These are phyloP conservation scores for Drosophila lacicola DNA, from an alignment of 2,888 invertebrate species.

Conservation along the genomic window DNA sequence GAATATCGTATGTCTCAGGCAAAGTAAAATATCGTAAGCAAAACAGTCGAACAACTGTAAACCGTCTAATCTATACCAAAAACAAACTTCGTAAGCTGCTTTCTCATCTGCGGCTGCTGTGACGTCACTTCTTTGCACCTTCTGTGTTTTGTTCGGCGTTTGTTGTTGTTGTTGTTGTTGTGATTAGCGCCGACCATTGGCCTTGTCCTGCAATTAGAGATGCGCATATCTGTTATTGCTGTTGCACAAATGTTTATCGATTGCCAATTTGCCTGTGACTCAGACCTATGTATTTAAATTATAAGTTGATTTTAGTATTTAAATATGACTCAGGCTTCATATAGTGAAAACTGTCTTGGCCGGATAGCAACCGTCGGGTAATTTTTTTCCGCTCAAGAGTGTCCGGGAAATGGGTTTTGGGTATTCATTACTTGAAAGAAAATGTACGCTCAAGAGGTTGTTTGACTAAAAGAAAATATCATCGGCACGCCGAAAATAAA, in stretches of 20 bases:
- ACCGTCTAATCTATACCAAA: slow-evolving; percentile 22
- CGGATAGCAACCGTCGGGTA: too few species aligned
- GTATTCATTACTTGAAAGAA: too few species aligned
- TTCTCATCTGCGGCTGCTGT: slow-evolving; percentile 21
- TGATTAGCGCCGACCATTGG: slow-evolving; percentile 18
- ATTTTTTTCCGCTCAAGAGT: too few species aligned
- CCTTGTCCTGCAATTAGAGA: slow-evolving; percentile 42
- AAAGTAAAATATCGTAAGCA: slow-evolving; percentile 31
- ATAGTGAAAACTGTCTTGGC: neutral
- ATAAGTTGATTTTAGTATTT: neutral
- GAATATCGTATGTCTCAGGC: slow-evolving; percentile 47
- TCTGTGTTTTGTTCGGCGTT: neutral
- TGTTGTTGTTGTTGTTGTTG: neutral
- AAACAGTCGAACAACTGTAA: slow-evolving; percentile 33
- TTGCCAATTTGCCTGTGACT: slow-evolving; percentile 21
- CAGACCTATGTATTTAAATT: slow-evolving; percentile 3
- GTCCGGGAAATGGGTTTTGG: too few species aligned
- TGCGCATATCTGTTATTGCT: slow-evolving; percentile 7
- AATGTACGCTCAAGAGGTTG: too few species aligned
- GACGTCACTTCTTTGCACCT: slow-evolving; percentile 27
- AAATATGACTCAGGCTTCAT: slow-evolving; percentile 16
- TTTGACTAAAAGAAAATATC: too few species aligned
- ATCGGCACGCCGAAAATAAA: too few species aligned
- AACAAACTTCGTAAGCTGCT: slow-evolving; percentile 27
- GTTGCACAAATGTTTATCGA: slow-evolving; percentile 17